Conservation (phyloP, 2,888 invertebrate species). For the Frankliniella fusca region DNA sequence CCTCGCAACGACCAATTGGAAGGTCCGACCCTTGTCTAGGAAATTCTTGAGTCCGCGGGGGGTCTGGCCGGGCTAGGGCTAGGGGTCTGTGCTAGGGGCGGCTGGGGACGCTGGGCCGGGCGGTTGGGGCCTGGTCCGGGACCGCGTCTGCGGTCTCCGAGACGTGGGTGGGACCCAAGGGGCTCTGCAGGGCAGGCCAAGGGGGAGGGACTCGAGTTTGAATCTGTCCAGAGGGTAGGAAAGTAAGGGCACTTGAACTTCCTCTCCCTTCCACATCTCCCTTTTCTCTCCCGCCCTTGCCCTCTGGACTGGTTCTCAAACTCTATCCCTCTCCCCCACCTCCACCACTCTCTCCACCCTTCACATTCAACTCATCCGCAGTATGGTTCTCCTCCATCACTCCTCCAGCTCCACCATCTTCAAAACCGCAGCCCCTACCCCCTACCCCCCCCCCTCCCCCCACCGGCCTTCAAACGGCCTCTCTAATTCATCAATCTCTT, state of each 20-base stretch:
- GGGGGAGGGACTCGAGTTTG: not conserved
- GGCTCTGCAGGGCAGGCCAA: not conserved
- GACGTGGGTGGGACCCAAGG: not conserved
- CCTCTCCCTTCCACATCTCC: not conserved
- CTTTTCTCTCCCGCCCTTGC: not conserved
- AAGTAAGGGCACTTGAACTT: conserved; percentile 22
- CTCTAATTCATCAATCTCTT: conserved; percentile 23
- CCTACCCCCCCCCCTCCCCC: not conserved
- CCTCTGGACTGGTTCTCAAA: not conserved
- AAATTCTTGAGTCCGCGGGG: conserved; percentile 22
- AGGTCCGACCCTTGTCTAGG: conserved; percentile 18
- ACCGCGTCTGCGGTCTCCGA: no score
- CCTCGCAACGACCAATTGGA: not conserved
- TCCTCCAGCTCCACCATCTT: not conserved
- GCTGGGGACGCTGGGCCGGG: no score
- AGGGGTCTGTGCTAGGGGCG: no score
- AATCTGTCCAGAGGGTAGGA: conserved; percentile 26
- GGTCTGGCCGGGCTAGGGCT: not conserved
- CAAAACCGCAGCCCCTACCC: not conserved
- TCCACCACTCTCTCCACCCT: not conserved
- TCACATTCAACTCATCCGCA: not conserved
- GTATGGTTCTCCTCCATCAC: not conserved
- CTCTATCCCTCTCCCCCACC: not conserved
- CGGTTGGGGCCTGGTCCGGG: no score
- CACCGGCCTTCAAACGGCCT: conserved; percentile 10